Evolutionary conservation across 2,113 vertebrate species (phyloP).

Genomic region (Sclerurus mexicanus): DNA sequence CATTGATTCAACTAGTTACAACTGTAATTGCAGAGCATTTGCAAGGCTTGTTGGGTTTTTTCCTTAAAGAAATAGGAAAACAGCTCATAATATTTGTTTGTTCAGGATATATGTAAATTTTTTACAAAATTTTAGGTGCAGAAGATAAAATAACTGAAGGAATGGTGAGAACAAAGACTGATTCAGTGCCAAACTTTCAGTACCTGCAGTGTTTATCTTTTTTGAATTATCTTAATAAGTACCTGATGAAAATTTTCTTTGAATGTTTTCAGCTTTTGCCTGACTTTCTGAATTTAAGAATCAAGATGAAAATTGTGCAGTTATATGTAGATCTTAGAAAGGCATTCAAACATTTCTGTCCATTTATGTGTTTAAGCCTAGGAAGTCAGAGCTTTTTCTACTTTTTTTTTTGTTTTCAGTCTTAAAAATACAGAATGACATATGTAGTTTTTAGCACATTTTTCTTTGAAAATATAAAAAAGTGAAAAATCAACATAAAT

Average conservation of each 20-base stretch:
- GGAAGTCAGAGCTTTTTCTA: background rate
- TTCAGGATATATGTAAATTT: background rate
- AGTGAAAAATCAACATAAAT: background rate
- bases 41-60: background rate
- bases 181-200: background rate
- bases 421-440: background rate
- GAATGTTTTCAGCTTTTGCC: background rate
- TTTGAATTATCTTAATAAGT: background rate
- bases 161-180: background rate
- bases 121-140: background rate
- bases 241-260: background rate
- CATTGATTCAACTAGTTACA: background rate
- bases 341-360: background rate
- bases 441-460: background rate
- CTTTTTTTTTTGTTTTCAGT: background rate
- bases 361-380: background rate
- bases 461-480: background rate
- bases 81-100: accelerated
- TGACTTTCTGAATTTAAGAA: background rate
- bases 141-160: background rate
- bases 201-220: background rate
- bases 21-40: background rate
- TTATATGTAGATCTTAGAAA: background rate
- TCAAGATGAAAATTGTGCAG: background rate
- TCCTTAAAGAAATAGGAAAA: background rate